Percentiles rank a stretch among this genome's conserved stretches.
phyloP scores from a whole-genome alignment of 2,888 invertebrate species.

The Ormyrus pomaceus region DNA sequence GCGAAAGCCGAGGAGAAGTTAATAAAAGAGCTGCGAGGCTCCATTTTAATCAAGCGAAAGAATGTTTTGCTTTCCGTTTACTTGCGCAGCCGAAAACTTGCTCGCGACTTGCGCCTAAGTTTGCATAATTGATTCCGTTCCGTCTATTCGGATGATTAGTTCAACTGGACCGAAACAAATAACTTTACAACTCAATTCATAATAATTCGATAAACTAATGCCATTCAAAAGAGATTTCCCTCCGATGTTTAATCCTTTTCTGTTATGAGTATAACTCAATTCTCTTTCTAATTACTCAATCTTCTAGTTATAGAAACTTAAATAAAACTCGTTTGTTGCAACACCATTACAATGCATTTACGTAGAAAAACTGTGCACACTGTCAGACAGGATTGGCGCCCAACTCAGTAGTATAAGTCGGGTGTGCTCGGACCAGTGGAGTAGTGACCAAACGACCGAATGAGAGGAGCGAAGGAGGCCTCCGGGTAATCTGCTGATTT shows the following conservation, averaged over 20 bases:
- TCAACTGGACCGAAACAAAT: constrained; percentile 3
- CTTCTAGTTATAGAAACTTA: too few species aligned
- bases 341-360: too few species aligned
- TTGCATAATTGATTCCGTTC: constrained; percentile 54
- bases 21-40: constrained; percentile 12
- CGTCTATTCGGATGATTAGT: too few species aligned
- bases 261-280: too few species aligned
- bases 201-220: constrained; percentile 51
- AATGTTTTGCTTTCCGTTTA: constrained; percentile 50
- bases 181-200: neutral
- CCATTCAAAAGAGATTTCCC: constrained; percentile 22
- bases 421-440: neutral
- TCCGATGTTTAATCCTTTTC: neutral
- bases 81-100: constrained; percentile 9
- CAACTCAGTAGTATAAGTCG: constrained; percentile 12
- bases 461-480: too few species aligned
- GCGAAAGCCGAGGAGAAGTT: neutral
- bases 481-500: neutral
- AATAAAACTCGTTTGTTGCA: too few species aligned
- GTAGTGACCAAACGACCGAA: too few species aligned
- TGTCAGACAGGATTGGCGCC: constrained; percentile 26
- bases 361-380: constrained; percentile 4
- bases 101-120: constrained; percentile 30
- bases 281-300: too few species aligned
- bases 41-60: constrained; percentile 46